Evolutionary conservation across 2,797 vertebrate species (phyloP), one percentile per base, ranked within the genome.

Genomic region (Heliangelus exortis): DNA sequence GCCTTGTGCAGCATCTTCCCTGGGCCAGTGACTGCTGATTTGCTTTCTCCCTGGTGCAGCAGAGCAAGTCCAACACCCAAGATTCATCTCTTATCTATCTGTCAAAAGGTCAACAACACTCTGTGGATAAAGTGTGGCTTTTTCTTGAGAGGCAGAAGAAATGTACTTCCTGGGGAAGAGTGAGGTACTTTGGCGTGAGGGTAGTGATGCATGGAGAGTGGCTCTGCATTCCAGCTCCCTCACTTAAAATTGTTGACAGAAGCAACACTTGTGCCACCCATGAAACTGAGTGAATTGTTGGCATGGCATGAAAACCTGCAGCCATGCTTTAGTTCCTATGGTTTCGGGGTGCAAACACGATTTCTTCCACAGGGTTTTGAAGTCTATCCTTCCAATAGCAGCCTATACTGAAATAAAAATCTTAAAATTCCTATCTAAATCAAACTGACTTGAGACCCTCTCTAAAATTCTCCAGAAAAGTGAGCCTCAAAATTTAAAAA

Each of bases 51-150:
- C 15, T 81, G 77, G 69, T 50, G 53, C 14, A 78, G 55, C 39
- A 66, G 33, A 76, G n/a, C 39, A 48, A 92, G 58, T 31, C 55
- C 36, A 17, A 20, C n/a, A 33, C 50, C 76, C 62, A 84, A 88
- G 80, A 78, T 34, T 62, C 47, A 31, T n/a, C 21, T 31, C 48
- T 74, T 59, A 62, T 9, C 17, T 86, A 29, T 82, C 68, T 90
- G 29, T 78, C 86, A 84, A 73, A 90, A 95, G 77, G 59, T 90
- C 78, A 92, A 88, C 80, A 86, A 66, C 18, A 66, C 33, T 71
- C 78, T 53, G 58, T 33, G 53, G 23, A 53, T 66, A 36, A 47
- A 33, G 11, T 8, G 11, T 28, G 48, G 3, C 19, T 76, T 89
- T 71, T 86, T 39, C 74, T 73, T 55, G 21, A 87, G 48, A 87